Conservation (phyloP, 2,797 vertebrate genomes). For the Phrynocephalus guinanensis region DNA sequence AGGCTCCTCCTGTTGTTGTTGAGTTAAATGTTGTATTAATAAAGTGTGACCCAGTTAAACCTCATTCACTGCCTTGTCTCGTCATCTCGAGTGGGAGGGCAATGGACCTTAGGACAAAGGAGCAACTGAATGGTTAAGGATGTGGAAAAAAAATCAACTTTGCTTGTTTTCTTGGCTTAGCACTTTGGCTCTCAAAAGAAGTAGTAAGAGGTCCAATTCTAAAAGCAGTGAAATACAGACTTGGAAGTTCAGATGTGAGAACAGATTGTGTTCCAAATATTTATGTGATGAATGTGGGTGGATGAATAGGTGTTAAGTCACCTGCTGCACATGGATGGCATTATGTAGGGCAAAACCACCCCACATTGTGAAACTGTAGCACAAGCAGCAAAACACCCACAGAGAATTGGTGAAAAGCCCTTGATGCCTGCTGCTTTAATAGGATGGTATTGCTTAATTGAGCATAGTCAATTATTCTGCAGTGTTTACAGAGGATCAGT, state of each 20-base stretch:
- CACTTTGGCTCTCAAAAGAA: neutral
- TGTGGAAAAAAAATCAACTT: neutral
- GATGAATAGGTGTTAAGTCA: neutral
- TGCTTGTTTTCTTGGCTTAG: neutral
- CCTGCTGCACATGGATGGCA: neutral
- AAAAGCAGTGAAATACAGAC: neutral
- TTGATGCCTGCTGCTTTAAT: slow-evolving; percentile 4
- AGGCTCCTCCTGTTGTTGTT: too few relatives aligned
- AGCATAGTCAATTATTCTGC: neutral
- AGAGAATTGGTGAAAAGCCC: neutral
- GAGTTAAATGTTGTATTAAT: too few relatives aligned
- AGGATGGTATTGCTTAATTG: slow-evolving; percentile 6
- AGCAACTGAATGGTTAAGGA: neutral
- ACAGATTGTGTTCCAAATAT: neutral
- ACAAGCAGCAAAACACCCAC: neutral
- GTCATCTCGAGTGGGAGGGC: too few relatives aligned
- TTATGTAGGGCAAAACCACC: neutral
- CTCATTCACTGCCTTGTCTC: too few relatives aligned
- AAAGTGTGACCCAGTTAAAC: too few relatives aligned
- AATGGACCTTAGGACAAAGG: neutral
- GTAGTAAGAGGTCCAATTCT: neutral
- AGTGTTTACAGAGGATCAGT: neutral
- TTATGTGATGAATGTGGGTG: neutral
- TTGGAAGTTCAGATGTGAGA: neutral
- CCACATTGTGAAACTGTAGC: slow-evolving; percentile 2